These are phyloP conservation scores for Felis chaus DNA, from an alignment of 2,113 vertebrate species.

Conservation along the genomic window DNA sequence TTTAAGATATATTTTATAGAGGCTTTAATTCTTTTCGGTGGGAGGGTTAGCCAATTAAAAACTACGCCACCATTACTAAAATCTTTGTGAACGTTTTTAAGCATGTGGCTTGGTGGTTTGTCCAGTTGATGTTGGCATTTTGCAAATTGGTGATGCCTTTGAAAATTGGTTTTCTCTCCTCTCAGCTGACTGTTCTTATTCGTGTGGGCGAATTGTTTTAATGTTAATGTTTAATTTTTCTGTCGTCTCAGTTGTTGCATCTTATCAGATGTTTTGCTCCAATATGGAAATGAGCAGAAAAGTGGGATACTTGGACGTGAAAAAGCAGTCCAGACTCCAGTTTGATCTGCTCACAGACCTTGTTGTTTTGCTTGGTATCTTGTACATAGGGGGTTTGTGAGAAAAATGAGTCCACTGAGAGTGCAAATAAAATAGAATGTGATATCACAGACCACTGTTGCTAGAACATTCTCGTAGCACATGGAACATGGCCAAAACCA, in stretches of 20 bases:
- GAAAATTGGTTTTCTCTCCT: background rate
- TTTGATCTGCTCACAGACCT: background rate
- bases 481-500: background rate
- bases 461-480: background rate
- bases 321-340: background rate
- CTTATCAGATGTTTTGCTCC: background rate
- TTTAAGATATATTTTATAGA: conserved; percentile 16
- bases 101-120: background rate
- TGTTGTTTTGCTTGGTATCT: conserved; percentile 39
- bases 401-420: background rate
- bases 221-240: background rate
- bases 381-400: background rate
- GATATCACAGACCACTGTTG: background rate
- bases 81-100: background rate
- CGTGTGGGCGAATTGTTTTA: background rate
- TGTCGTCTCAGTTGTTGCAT: background rate
- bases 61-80: background rate
- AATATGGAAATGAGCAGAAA: background rate
- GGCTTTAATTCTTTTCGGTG: background rate
- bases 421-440: background rate
- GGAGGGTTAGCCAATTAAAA: background rate
- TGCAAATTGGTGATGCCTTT: conserved; percentile 23
- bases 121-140: background rate
- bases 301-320: background rate
- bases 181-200: background rate